Conservation (phyloP, 2,797 vertebrate species). For the Gadopsis marmoratus region DNA sequence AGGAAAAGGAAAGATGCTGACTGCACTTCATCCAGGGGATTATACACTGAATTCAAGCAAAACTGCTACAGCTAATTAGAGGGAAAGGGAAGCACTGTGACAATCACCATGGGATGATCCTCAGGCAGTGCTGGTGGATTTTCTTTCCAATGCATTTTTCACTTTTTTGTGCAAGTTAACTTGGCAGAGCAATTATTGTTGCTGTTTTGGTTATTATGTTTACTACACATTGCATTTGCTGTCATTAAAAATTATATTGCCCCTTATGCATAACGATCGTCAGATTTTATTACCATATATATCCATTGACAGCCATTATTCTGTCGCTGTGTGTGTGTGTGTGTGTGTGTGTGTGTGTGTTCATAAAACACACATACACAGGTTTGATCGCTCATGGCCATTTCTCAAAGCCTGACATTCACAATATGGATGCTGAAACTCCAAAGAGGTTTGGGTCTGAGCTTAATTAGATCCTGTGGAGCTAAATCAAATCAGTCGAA, state of each 20-base stretch:
- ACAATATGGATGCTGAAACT: conserved; percentile 83
- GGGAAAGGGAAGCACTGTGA: conserved; percentile 68
- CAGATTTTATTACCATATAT: conserved; percentile 67
- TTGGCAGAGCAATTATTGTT: conserved; percentile 56
- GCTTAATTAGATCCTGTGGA: conserved; percentile 86
- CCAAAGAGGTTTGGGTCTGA: conserved; percentile 81
- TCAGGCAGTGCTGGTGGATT: conserved; percentile 53
- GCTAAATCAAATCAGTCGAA: conserved; percentile 86
- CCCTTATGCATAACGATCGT: conserved; percentile 57
- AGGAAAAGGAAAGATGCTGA: conserved; percentile 83
- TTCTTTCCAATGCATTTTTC: conserved; percentile 45
- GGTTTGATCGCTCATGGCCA: conserved; percentile 77
- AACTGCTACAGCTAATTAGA: conserved; percentile 81
- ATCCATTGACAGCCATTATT: conserved; percentile 73
- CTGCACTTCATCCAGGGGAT: conserved; percentile 81
- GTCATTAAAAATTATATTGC: conserved; percentile 66
- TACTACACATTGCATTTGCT: conserved; percentile 59
- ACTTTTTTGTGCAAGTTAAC: conserved; percentile 63
- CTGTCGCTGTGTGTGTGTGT: conserved; percentile 69
- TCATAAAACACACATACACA: conserved; percentile 74
- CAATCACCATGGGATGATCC: conserved; percentile 78
- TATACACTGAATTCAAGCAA: conserved; percentile 78
- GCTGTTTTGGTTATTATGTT: conserved; percentile 66
- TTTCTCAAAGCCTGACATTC: conserved; percentile 84
- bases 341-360: too few relatives aligned